Percentiles rank a stretch among this genome's conserved stretches.
Evolutionary conservation across 2,888 invertebrate genomes (phyloP).

Genomic region (Drosophila mimica): DNA sequence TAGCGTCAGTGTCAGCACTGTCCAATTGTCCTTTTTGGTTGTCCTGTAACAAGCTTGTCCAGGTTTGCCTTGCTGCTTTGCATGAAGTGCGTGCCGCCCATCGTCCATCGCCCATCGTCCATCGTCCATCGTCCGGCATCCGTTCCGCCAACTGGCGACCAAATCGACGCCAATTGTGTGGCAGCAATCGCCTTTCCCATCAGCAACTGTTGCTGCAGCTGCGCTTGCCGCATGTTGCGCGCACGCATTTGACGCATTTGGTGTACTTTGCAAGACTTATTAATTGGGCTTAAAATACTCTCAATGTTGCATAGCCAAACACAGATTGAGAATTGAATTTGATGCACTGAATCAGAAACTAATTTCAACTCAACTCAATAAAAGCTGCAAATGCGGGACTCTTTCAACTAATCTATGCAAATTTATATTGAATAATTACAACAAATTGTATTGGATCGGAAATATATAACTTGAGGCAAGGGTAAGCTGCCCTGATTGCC

Average conservation of each 20-base stretch:
- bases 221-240: conserved; percentile 41
- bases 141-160: conserved; percentile 31
- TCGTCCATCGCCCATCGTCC: conserved; percentile 1
- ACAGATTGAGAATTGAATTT: background rate
- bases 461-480: background rate
- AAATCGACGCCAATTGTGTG: conserved; percentile 71
- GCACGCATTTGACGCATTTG: conserved; percentile 68
- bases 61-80: conserved; percentile 46
- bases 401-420: background rate
- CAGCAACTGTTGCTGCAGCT: conserved; percentile 16
- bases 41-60: conserved; percentile 67
- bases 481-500: background rate
- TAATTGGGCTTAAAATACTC: conserved; percentile 62
- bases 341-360: background rate
- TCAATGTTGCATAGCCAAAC: background rate
- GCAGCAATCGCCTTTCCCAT: conserved; percentile 60
- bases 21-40: conserved; percentile 36
- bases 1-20: conserved; percentile 18
- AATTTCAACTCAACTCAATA: background rate
- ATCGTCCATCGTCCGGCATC: conserved; percentile 1
- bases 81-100: conserved; percentile 66
- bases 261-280: conserved; percentile 62
- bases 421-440: background rate
- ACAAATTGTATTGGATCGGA: background rate
- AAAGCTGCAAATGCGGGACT: background rate